phyloP scores from a whole-genome alignment of 1,140 invertebrate species.

The Manduca sexta region DNA sequence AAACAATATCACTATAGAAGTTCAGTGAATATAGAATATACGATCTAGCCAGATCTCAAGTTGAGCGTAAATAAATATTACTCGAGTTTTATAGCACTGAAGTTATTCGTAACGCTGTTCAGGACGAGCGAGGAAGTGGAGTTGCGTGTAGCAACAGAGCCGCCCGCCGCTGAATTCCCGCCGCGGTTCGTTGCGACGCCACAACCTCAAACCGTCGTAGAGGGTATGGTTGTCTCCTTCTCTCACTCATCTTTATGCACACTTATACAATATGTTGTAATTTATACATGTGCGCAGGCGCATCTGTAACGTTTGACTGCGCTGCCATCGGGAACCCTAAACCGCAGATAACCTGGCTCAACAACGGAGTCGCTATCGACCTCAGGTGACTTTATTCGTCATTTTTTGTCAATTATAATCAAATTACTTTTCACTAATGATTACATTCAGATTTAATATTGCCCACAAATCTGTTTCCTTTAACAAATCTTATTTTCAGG shows the following conservation, averaged over 20 bases:
- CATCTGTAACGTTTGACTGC: constrained; percentile 89
- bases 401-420: too few relatives aligned
- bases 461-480: too few relatives aligned
- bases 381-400: not conserved
- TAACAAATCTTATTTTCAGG: too few relatives aligned
- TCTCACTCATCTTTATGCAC: not conserved
- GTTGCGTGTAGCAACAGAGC: constrained; percentile 41
- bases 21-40: too few relatives aligned
- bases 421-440: too few relatives aligned
- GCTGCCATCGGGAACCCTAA: constrained; percentile 91
- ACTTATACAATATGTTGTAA: not conserved
- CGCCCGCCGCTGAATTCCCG: constrained; percentile 60
- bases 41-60: too few relatives aligned
- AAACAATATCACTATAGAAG: too few relatives aligned
- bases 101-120: too few relatives aligned
- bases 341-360: constrained; percentile 92
- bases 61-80: too few relatives aligned
- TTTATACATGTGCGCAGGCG: constrained; percentile 61
- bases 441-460: too few relatives aligned
- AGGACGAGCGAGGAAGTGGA: constrained; percentile 44
- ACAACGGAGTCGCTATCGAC: constrained; percentile 92
- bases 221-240: constrained; percentile 66
- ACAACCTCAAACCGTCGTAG: constrained; percentile 46
- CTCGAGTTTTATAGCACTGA: too few relatives aligned
- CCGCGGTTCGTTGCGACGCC: constrained; percentile 69